Evolutionary conservation across 1,140 invertebrate genomes (phyloP), one percentile per base, ranked within the genome.

Genomic region (Amyelois transitella): DNA sequence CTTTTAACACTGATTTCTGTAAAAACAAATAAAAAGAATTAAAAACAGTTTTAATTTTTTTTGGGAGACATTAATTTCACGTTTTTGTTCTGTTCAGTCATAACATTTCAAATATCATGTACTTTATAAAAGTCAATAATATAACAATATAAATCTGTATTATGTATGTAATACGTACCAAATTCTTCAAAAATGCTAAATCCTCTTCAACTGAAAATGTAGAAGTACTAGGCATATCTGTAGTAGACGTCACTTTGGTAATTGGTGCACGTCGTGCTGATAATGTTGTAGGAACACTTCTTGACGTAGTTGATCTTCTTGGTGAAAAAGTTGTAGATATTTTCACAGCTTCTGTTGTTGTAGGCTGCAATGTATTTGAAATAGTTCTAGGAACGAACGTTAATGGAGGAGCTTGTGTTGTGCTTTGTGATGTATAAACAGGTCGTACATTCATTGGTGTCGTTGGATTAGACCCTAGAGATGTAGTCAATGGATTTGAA

Each of bases 161-260:
- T 45, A 12, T 50, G 49, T 52, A 49, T 21, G 19, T 43, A 56
- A 51, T 48, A 72, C 71, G 71, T 81, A 90, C 89, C 78, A 90
- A 76, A 61, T 85, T 88, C 51, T 86, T 77, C 19, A 90, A 64
- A 64, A 90, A 90, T 25, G 75, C 78, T 55, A 90, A 75, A 75
- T 90, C 89, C 59, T 90, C 89, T 75, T 82, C 74, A 52, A 89
- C 86, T 2, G 89, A 89, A 70, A 82, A 89, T n/a, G 88, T 89
- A 4, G 85, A 87, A 7, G 77, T 80, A 62, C 77, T 83, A 17
- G 85, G 81, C n/a, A 77, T 72, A 65, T 88, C 81, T 51, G 86
- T 87, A 20, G 85, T 73, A 20, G 55, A 38, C 3, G 59, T 81
- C 12, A 75, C 52, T 60, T 55, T 65, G 25, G 68, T 48, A 47